phyloP scores from a whole-genome alignment of 2,113 vertebrate species.

The Aythya baeri region DNA sequence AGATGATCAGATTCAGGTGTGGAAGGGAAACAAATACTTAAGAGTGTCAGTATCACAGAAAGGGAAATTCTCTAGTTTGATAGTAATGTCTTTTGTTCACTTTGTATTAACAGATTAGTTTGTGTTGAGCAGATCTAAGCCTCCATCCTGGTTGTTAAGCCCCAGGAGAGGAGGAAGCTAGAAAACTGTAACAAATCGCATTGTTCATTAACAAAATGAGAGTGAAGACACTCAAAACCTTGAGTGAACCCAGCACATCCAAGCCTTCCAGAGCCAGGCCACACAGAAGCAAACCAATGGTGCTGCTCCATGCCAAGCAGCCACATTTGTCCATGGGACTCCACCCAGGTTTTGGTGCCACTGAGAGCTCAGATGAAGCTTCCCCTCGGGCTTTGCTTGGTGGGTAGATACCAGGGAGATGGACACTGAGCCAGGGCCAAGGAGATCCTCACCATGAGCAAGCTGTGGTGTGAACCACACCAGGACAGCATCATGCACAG shows the following conservation, averaged over 20 bases:
- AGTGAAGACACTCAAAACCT: neutral
- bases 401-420: too few relatives aligned
- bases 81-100: neutral
- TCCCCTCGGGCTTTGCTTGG: neutral
- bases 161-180: neutral
- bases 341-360: neutral
- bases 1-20: neutral
- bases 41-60: neutral
- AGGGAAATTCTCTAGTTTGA: neutral
- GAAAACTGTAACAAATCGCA: neutral
- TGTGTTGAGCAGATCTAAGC: neutral
- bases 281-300: neutral
- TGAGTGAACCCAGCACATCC: neutral
- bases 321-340: neutral
- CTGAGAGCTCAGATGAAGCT: neutral
- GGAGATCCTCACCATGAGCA: neutral
- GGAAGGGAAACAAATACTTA: conserved; percentile 1
- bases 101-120: neutral
- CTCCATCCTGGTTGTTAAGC: neutral
- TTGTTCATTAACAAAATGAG: neutral
- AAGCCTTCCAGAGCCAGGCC: neutral
- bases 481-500: neutral
- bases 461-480: neutral
- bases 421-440: neutral
- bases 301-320: neutral